phyloP scores from a whole-genome alignment of 2,888 invertebrate genomes.

The Ryuthela nishihirai region DNA sequence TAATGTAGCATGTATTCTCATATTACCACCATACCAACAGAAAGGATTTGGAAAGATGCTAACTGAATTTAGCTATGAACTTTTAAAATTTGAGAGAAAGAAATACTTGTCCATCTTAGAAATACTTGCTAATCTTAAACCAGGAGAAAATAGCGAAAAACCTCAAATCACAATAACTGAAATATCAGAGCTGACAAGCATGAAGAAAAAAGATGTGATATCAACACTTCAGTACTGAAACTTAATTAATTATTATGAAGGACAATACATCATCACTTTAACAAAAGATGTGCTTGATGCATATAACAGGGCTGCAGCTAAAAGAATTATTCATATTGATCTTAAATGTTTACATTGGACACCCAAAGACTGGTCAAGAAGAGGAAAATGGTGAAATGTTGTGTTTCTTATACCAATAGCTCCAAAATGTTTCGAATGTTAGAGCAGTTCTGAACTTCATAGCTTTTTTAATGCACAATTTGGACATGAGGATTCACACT shows the following conservation, averaged over 20 bases:
- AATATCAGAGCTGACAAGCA: constrained; percentile 95
- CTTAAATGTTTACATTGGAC: constrained; percentile 97
- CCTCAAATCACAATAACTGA: constrained; percentile 95
- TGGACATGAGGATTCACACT: no score
- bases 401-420: no score
- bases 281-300: constrained; percentile 80
- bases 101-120: constrained; percentile 95
- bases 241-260: constrained; percentile 97
- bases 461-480: no score
- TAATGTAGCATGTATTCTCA: constrained; percentile 85
- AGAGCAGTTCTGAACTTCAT: no score
- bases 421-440: no score
- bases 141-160: constrained; percentile 82
- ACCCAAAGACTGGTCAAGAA: constrained; percentile 97
- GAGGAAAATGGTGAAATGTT: constrained; percentile 84
- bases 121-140: constrained; percentile 78
- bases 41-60: constrained; percentile 95
- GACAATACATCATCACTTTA: constrained; percentile 95
- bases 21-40: constrained; percentile 92
- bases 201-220: constrained; percentile 99
- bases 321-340: constrained; percentile 84
- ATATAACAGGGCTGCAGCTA: constrained; percentile 83
- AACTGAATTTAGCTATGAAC: constrained; percentile 92
- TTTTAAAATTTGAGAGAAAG: constrained; percentile 86
- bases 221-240: constrained; percentile 96